Evolutionary conservation across 2,113 vertebrate genomes (phyloP), one percentile per base, ranked within the genome.

Genomic region (Butorides virescens): DNA sequence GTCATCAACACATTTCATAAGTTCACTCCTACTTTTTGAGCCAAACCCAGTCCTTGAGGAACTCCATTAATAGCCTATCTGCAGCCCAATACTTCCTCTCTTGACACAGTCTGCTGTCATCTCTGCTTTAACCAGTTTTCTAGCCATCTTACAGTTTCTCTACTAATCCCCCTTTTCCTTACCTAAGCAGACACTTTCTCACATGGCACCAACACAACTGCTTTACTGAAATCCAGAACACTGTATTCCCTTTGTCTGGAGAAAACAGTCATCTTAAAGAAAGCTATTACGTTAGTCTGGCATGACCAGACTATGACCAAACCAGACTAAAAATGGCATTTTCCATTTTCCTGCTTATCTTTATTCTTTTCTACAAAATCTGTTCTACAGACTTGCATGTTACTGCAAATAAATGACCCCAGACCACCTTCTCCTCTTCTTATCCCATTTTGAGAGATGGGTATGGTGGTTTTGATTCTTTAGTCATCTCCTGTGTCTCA

Each of bases 261-360:
- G 36, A 90, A 85, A 92, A 39, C 15, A 86, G 80, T 70, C 74
- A 62, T 82, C 46, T 79, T 86, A 90, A 86, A 86, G 90, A 86
- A 86, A 95, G 81, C 17, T 85, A 88, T 93, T 93, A 86, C 50
- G 50, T 58, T 92, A 86, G 58, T 93, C 93, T 93, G 78, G 87
- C 94, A 73, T 93, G 88, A 90, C 67, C 62, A 96, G 92, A 94
- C 95, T 94, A 79, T 95, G 94, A 96, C 78, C 74, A 95, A 94
- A 96, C 29, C 32, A 83, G 77, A 79, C 81, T 96, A 53, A 93
- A 93, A 95, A 76, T 62, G 77, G 22, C 42, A 67, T 58, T 94
- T 97, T 95, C 78, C 92, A 83, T 90, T 93, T 94, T 92, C 46
- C 6, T 4, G 42, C 74, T 90, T 96, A 96, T 95, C 92, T 90